Conservation (phyloP, 2,888 invertebrate genomes). For the Pandemis heparana region DNA sequence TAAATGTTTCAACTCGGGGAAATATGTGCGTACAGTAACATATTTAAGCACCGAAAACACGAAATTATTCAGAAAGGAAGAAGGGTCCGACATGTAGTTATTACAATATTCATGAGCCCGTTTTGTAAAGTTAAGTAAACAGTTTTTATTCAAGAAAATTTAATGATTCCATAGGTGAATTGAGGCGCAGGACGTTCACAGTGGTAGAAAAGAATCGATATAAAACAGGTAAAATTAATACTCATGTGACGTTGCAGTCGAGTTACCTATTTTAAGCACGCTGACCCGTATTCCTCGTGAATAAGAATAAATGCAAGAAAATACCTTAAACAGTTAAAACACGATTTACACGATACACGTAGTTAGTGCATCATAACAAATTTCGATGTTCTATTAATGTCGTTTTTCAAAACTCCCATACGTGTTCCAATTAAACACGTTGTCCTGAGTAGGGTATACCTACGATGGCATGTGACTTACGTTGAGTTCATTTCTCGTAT, state of each 20-base stretch:
- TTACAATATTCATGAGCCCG: slow-evolving; percentile 66
- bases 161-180: slow-evolving; percentile 7
- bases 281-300: slow-evolving; percentile 18
- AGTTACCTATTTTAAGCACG: slow-evolving; percentile 24
- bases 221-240: slow-evolving; percentile 25
- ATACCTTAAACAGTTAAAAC: not conserved
- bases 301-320: not conserved
- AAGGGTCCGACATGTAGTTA: slow-evolving; percentile 63
- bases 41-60: slow-evolving; percentile 76
- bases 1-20: slow-evolving; percentile 63
- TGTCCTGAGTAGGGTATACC: not conserved
- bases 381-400: not conserved
- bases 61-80: slow-evolving; percentile 74
- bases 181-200: not conserved
- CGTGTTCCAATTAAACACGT: not conserved
- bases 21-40: slow-evolving; percentile 63
- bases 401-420: not conserved
- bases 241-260: not conserved
- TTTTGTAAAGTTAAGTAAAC: slow-evolving; percentile 46
- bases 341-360: no score
- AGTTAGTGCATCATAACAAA: no score
- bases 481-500: not conserved
- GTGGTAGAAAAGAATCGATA: slow-evolving; percentile 22
- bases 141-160: slow-evolving; percentile 28
- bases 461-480: not conserved